Base-by-base conservation (phyloP, 1,140 invertebrate genomes). In the Pogonognathellus flavescens region DNA sequence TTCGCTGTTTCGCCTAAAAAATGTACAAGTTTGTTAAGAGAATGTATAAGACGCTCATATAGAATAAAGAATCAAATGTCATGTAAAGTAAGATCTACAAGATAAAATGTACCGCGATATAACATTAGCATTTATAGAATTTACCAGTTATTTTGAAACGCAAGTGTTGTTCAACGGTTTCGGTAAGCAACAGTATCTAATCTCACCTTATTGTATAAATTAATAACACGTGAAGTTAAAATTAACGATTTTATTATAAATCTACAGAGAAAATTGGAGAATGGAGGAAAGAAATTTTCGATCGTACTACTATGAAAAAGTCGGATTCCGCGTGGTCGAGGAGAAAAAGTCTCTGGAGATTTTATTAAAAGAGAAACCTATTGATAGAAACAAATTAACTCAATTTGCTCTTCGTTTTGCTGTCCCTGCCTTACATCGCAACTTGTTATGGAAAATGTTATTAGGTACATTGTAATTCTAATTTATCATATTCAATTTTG, bases 311-410 rank as follows among this genome's bases (percentile, higher is more conserved):
- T 97, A 97, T 89, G 95, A 96, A 90, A 96, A 95, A 92, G 95
- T 97, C 62, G 96, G 96, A 81, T 97, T 95, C 91, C 93, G 94
- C 82, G 95, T 95, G 88, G 96, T 97, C 0, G 96, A 97, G 91
- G 96, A 98, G 90, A 97, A 97, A 90, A 96, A 96, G 91, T 96
- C 96, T 0, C 90, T 98, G n/a, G 96, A 98, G 92, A 96, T 96
- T 90, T 91, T 98, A 8, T 91, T 97, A 84, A 96, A 96, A 90
- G 96, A 97, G 87, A 95, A 95, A 90, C 94, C 95, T 14, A 93
- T 96, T 88, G 95, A 97, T 90, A 93, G 93, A 89, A 93, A 92
- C 8, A 97, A 97, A 90, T 90, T 98, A 22, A 94, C 94, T 89
- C 95, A 97, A 89, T 97, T 97, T 90, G 95, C 95, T 89, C 90